Evolutionary conservation across 1,140 invertebrate genomes (phyloP).

Genomic region (Halesus radiatus): DNA sequence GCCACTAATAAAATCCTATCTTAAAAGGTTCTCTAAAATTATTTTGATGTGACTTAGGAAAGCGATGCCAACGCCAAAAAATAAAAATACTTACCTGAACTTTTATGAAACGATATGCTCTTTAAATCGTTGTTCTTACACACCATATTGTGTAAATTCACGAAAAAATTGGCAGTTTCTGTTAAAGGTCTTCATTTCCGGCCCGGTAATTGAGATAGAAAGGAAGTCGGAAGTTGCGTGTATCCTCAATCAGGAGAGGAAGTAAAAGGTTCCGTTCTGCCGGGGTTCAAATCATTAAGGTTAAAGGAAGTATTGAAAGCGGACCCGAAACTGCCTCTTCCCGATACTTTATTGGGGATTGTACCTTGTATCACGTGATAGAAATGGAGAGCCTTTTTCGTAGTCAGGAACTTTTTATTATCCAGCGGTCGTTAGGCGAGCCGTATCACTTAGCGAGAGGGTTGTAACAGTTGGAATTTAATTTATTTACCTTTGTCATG

Average conservation of each 20-base stretch:
- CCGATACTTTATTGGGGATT: not conserved
- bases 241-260: slow-evolving; percentile 33
- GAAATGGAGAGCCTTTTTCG: slow-evolving; percentile 4
- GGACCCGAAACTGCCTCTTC: slow-evolving; percentile 5
- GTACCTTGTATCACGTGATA: slow-evolving; percentile 15
- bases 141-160: not conserved
- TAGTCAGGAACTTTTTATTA: not conserved
- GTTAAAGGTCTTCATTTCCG: slow-evolving; percentile 31
- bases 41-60: too few species aligned
- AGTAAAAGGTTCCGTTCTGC: slow-evolving; percentile 35
- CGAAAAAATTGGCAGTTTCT: slow-evolving; percentile 25
- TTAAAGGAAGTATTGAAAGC: slow-evolving; percentile 20
- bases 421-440: too few species aligned
- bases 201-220: slow-evolving; percentile 36
- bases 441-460: too few species aligned
- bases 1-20: too few species aligned
- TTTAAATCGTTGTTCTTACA: too few species aligned
- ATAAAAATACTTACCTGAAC: too few species aligned
- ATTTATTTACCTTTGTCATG: too few species aligned
- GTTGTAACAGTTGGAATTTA: too few species aligned
- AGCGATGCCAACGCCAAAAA: too few species aligned
- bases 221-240: slow-evolving; percentile 38
- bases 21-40: too few species aligned
- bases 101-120: too few species aligned
- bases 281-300: slow-evolving; percentile 31